Evolutionary conservation across 2,888 invertebrate species (phyloP).

Genomic region (Brassicogethes aeneus): DNA sequence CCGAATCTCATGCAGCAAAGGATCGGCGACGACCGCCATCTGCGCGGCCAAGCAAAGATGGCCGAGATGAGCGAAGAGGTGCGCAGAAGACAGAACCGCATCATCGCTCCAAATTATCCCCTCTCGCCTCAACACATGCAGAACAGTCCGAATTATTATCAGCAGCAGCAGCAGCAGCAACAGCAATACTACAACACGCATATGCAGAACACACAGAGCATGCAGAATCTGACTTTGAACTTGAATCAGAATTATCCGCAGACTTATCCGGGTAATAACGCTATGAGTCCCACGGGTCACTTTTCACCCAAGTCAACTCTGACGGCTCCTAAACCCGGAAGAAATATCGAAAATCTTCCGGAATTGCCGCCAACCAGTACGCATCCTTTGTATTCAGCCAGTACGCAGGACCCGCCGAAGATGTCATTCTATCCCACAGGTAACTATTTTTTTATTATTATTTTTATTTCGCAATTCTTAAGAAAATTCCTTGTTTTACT

Average conservation of each 20-base stretch:
- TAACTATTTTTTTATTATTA: no score
- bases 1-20: slow-evolving; percentile 20
- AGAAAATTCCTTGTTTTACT: no score
- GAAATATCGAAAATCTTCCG: slow-evolving; percentile 24
- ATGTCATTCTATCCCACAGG: slow-evolving; percentile 57
- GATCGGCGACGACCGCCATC: slow-evolving; percentile 20
- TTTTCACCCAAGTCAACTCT: slow-evolving; percentile 45
- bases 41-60: slow-evolving; percentile 53
- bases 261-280: slow-evolving; percentile 40
- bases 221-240: slow-evolving; percentile 36
- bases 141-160: slow-evolving; percentile 19
- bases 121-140: neutral
- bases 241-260: slow-evolving; percentile 14
- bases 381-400: slow-evolving; percentile 66
- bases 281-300: slow-evolving; percentile 36
- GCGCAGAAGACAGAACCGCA: slow-evolving; percentile 48
- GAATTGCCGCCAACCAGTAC: slow-evolving; percentile 63
- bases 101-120: slow-evolving; percentile 28
- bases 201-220: slow-evolving; percentile 35
- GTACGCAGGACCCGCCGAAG: slow-evolving; percentile 64
- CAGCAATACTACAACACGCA: slow-evolving; percentile 27
- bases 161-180: slow-evolving; percentile 28
- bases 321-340: slow-evolving; percentile 43
- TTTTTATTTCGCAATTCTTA: slow-evolving; percentile 3
- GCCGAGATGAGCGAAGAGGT: slow-evolving; percentile 76